Evolutionary conservation across 2,797 vertebrate genomes (phyloP).

Genomic region (Cuniculus paca): DNA sequence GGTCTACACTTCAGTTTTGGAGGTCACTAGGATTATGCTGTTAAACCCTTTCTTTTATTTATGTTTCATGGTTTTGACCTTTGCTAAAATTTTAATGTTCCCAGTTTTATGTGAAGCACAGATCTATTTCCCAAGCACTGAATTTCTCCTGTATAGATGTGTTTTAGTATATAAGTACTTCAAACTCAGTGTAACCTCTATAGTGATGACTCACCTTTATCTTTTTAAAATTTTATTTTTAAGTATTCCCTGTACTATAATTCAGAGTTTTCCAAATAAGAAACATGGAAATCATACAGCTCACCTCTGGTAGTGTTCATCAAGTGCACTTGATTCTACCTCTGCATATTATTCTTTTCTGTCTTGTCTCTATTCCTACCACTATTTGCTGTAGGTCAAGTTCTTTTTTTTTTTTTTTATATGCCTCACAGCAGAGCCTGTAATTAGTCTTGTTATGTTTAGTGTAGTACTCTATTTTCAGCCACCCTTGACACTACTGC

Average conservation of each 20-base stretch:
- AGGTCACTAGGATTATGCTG: not conserved
- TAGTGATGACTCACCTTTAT: not conserved
- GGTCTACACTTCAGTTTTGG: not conserved
- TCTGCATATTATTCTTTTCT: not conserved
- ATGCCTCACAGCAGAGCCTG: not conserved
- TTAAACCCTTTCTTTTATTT: constrained; percentile 6
- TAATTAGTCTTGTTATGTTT: not conserved
- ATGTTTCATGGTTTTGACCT: not conserved
- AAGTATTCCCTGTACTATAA: not conserved
- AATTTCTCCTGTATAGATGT: not conserved
- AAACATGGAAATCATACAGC: not conserved
- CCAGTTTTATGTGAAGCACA: not conserved
- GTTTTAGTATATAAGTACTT: constrained; percentile 26
- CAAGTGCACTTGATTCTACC: not conserved
- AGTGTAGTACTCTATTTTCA: not conserved
- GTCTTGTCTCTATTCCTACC: not conserved
- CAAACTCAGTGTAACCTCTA: not conserved
- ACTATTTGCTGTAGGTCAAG: not conserved
- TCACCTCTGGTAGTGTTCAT: not conserved
- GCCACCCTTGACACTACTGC: not conserved
- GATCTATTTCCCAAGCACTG: not conserved
- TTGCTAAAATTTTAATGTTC: not conserved
- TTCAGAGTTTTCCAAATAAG: not conserved
- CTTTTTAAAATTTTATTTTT: not conserved
- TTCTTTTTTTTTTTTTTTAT: constrained; percentile 1